These are phyloP conservation scores for Tenodera sinensis DNA, from an alignment of 2,888 invertebrate genomes.

Conservation along the genomic window DNA sequence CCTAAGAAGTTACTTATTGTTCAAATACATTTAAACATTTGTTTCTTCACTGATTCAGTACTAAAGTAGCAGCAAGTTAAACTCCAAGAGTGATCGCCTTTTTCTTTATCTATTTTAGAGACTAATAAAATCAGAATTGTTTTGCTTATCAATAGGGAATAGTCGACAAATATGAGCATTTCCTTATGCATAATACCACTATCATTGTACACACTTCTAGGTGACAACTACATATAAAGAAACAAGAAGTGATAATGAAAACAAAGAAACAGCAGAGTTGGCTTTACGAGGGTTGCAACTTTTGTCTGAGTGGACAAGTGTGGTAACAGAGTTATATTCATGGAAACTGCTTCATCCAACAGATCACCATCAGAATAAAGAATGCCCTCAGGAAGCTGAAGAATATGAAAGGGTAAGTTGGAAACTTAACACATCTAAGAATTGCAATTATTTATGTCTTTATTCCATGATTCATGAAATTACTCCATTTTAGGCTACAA, in stretches of 20 bases:
- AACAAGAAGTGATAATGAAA: slow-evolving; percentile 86
- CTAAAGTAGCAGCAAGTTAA: no score
- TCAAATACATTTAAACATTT: no score
- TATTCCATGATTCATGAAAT: background rate
- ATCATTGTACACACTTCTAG: slow-evolving; percentile 41
- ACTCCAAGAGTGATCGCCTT: no score
- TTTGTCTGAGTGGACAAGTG: slow-evolving; percentile 94
- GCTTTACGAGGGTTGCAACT: slow-evolving; percentile 89
- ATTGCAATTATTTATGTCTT: background rate
- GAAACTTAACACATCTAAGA: background rate
- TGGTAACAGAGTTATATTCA: slow-evolving; percentile 93
- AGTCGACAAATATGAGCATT: no score
- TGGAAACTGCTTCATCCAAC: slow-evolving; percentile 99
- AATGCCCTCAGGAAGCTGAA: slow-evolving; percentile 94
- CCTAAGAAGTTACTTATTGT: no score
- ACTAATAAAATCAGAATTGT: no score
- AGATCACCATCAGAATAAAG: slow-evolving; percentile 91
- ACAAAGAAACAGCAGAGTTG: slow-evolving; percentile 84
- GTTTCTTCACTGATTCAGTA: no score
- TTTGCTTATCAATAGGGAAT: no score
- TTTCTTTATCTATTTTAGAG: no score
- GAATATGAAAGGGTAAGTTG: slow-evolving; percentile 85
- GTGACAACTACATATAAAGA: slow-evolving; percentile 92
- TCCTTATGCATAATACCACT: background rate
- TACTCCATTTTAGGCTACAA: slow-evolving; percentile 65